Evolutionary conservation across 2,797 vertebrate species (phyloP).

Genomic region (Sebastes glaucus): DNA sequence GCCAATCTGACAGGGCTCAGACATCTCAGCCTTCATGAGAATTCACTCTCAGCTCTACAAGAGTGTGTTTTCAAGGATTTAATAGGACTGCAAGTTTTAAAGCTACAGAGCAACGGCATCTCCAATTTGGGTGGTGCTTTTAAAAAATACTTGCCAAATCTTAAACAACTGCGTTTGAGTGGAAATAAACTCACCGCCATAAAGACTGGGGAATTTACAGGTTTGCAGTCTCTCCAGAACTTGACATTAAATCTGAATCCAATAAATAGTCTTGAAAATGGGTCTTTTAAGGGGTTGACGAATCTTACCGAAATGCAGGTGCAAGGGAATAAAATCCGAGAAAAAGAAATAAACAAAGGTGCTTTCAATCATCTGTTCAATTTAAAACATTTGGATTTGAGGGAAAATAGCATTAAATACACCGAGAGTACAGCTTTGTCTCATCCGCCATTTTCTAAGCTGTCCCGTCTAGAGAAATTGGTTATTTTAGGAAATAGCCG

Average conservation of each 20-base stretch:
- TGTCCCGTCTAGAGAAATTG: constrained; percentile 62
- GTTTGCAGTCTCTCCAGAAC: constrained; percentile 47
- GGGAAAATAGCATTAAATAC: constrained; percentile 68
- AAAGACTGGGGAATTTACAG: constrained; percentile 17
- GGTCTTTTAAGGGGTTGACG: constrained; percentile 55
- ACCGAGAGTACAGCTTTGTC: rapidly evolving
- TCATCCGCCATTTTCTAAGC: constrained; percentile 60
- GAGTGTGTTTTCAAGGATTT: constrained; percentile 64
- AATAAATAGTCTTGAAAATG: constrained; percentile 12
- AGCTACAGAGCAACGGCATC: constrained; percentile 62
- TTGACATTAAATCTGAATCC: constrained; percentile 68
- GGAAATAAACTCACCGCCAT: constrained; percentile 57
- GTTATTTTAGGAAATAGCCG: constrained; percentile 52
- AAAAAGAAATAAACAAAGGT: rapidly evolving
- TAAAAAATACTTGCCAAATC: constrained; percentile 44
- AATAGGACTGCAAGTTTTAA: constrained; percentile 51
- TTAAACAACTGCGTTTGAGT: constrained; percentile 58
- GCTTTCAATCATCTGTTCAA: constrained; percentile 58
- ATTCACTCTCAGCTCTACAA: constrained; percentile 53
- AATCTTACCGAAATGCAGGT: constrained; percentile 57
- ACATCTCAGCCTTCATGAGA: constrained; percentile 57
- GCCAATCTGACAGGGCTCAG: constrained; percentile 57
- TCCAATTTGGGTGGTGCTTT: constrained; percentile 51
- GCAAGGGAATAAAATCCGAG: constrained; percentile 48
- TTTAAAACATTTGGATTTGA: constrained; percentile 66